Evolutionary conservation across 2,797 vertebrate species (phyloP).

Genomic region (Pangasius macronema): DNA sequence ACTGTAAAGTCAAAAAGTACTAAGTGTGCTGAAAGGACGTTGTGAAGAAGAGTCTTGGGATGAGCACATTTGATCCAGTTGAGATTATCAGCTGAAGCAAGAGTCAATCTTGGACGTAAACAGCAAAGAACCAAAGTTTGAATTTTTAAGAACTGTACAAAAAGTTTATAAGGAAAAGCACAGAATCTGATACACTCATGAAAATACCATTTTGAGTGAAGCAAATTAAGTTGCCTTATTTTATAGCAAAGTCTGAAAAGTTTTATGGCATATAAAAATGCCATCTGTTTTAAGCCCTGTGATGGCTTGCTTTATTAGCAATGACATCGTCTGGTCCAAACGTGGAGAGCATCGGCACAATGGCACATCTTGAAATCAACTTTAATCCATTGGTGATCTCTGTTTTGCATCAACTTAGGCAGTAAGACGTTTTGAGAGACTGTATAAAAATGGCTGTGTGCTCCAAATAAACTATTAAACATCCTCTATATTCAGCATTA

Average conservation of each 20-base stretch:
- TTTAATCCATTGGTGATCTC: not conserved
- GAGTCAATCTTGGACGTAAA: not conserved
- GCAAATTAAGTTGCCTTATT: not conserved
- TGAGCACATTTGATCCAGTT: not conserved
- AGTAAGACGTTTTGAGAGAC: not conserved
- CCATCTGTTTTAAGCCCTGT: not conserved
- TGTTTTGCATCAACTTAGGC: not conserved
- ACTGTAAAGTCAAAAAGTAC: not conserved
- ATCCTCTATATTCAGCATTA: not conserved
- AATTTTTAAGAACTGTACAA: not conserved
- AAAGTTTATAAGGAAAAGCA: not conserved
- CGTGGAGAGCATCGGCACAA: not conserved
- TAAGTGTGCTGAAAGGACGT: not conserved
- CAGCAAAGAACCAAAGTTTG: not conserved
- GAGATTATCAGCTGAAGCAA: not conserved
- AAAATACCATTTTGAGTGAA: not conserved
- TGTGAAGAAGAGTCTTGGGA: not conserved
- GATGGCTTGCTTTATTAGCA: not conserved
- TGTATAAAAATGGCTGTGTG: not conserved
- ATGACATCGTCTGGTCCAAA: not conserved
- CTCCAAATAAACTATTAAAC: not conserved
- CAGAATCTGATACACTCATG: not conserved
- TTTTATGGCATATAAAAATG: not conserved
- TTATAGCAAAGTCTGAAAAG: not conserved
- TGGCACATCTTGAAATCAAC: no score